Evolutionary conservation across 2,113 vertebrate genomes (phyloP).

Genomic region (Siphamia tubifer): DNA sequence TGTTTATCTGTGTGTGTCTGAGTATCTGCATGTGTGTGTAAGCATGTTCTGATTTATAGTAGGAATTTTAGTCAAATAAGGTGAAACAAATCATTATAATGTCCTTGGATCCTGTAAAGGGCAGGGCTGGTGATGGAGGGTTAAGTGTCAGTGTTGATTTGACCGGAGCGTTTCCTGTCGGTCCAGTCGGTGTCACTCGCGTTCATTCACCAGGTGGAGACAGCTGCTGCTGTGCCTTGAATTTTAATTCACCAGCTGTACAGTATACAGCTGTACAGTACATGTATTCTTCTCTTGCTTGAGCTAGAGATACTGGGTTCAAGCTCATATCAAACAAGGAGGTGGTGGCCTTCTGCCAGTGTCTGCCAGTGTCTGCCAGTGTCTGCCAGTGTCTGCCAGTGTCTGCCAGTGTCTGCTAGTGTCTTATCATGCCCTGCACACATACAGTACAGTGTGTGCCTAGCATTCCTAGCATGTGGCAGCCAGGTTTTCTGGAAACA

Average conservation of each 20-base stretch:
- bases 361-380: background rate
- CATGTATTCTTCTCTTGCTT: background rate
- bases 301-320: conserved; percentile 5
- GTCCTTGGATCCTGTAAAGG: background rate
- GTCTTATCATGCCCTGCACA: background rate
- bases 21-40: conserved; percentile 12
- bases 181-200: background rate
- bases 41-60: conserved; percentile 13
- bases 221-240: conserved; percentile 21
- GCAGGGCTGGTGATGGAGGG: background rate
- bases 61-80: background rate
- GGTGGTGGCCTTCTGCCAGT: background rate
- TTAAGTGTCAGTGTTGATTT: background rate
- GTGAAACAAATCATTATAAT: background rate
- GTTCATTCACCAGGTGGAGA: conserved; percentile 26
- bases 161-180: background rate
- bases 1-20: conserved; percentile 20
- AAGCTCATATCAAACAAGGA: background rate
- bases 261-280: conserved; percentile 1
- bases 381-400: background rate
- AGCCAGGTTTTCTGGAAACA: background rate
- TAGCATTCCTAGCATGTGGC: background rate
- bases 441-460: background rate
- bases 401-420: background rate
- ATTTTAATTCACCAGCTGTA: conserved; percentile 45